phyloP scores from a whole-genome alignment of 2,113 vertebrate genomes.

The Phylloscopus trochilus region DNA sequence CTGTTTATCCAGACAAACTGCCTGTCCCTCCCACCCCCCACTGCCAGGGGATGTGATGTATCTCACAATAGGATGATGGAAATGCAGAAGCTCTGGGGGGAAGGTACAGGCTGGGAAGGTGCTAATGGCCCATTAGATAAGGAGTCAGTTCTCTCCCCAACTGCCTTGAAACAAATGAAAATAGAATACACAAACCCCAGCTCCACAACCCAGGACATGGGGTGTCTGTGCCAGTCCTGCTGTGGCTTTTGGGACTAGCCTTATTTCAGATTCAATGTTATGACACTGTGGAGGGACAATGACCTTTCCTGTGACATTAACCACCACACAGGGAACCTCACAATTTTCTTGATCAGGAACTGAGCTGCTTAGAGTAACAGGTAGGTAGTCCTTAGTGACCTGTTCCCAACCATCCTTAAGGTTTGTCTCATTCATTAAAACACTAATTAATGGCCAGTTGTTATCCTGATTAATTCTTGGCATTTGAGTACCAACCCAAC shows the following conservation, averaged over 20 bases:
- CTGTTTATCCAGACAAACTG: too few species aligned
- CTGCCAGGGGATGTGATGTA: too few species aligned
- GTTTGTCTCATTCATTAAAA: background rate
- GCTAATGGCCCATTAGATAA: too few species aligned
- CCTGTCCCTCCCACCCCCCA: too few species aligned
- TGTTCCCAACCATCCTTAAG: background rate
- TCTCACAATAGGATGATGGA: too few species aligned
- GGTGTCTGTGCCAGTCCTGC: background rate
- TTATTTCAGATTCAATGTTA: background rate
- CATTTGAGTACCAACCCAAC: background rate
- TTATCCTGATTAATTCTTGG: background rate
- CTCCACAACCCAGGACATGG: too few species aligned
- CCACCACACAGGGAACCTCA: background rate
- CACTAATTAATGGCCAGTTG: background rate
- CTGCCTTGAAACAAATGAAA: too few species aligned
- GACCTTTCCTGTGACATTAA: background rate
- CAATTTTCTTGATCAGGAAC: background rate
- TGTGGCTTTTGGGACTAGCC: background rate
- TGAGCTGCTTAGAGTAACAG: background rate
- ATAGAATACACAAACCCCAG: too few species aligned
- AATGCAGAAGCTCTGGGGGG: too few species aligned
- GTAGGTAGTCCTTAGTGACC: background rate
- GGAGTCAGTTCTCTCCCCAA: too few species aligned
- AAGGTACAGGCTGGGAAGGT: too few species aligned
- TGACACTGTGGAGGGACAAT: background rate